Evolutionary conservation across 2,113 vertebrate species (phyloP), one percentile per base, ranked within the genome.

Genomic region (Ibidorhyncha struthersii): DNA sequence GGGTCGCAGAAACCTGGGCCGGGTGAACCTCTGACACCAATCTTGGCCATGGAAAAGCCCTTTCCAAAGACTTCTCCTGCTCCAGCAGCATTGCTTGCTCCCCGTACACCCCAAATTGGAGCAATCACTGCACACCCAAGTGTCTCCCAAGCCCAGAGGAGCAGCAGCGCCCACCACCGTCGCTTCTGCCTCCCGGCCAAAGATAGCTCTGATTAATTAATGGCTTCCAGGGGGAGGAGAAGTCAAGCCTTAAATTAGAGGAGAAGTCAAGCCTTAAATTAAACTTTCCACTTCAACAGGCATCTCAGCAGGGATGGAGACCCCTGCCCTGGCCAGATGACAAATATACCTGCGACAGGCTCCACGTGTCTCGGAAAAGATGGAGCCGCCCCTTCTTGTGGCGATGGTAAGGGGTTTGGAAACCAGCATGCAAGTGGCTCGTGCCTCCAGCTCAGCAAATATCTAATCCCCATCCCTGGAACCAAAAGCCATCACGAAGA

Each of bases 191-290:
- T 79, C 41, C 41, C 0, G 0, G 61, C n/a, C 87, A 82, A 85
- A 55, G 49, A 10, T 66, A 85, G 29, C 10, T 1, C 30, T 76
- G 59, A 89, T 59, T 67, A 59, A 40, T 47, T 19, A 63, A 76
- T 41, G 74, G 49, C 53, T 90, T 55, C 58, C 19, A 12, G n/a
- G 56, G 52, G 87, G 90, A 79, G 43, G 43, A 84, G 43, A 92
- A 95, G 70, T 62, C 93, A 82, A 90, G 61, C 78, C 34, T 94
- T 88, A 76, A 94, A 91, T 93, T 58, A 67, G 90, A 79, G 43
- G 43, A 84, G 43, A 92, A 95, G 70, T 62, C 93, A 82, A 90
- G 61, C 78, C 34, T 94, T 88, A 76, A 94, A 91, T 93, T 58
- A 67, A 76, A 59, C 88, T 94, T 97, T 92, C 90, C 53, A 40